Evolutionary conservation across 2,797 vertebrate genomes (phyloP).

Genomic region (Hypotaenidia okinawae): DNA sequence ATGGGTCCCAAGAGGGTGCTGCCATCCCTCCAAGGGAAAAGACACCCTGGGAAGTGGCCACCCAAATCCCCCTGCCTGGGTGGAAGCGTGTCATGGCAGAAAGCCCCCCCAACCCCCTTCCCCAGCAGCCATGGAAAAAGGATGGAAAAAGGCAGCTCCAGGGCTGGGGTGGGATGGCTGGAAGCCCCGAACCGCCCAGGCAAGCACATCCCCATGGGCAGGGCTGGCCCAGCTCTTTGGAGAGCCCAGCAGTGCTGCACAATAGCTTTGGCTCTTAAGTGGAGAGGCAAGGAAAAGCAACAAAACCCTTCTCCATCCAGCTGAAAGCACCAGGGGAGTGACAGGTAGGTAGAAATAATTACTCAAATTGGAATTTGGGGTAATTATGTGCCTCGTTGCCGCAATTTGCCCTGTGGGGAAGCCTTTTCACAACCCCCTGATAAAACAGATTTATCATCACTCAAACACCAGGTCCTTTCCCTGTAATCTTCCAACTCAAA

Average conservation of each 20-base stretch:
- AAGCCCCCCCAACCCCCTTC: neutral
- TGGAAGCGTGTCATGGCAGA: neutral
- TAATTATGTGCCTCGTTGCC: neutral
- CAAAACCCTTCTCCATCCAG: neutral
- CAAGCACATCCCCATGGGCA: neutral
- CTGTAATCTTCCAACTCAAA: neutral
- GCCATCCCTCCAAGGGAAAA: neutral
- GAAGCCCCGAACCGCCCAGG: neutral
- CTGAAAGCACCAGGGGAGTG: neutral
- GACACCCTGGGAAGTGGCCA: neutral
- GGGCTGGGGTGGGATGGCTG: neutral
- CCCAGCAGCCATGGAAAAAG: neutral
- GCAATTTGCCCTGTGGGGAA: neutral
- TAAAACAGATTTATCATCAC: neutral
- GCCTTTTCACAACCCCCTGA: neutral
- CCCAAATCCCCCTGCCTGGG: too few relatives aligned
- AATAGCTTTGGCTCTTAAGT: neutral
- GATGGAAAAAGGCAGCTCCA: accelerated
- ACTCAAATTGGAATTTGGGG: neutral
- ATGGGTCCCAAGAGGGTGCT: neutral
- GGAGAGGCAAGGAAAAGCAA: neutral
- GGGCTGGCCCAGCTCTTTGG: neutral
- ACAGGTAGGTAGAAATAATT: neutral
- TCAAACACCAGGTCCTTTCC: neutral
- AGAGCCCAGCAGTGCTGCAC: neutral